Base-by-base conservation (phyloP, 2,797 vertebrate species). In the Eulemur albifrons region DNA sequence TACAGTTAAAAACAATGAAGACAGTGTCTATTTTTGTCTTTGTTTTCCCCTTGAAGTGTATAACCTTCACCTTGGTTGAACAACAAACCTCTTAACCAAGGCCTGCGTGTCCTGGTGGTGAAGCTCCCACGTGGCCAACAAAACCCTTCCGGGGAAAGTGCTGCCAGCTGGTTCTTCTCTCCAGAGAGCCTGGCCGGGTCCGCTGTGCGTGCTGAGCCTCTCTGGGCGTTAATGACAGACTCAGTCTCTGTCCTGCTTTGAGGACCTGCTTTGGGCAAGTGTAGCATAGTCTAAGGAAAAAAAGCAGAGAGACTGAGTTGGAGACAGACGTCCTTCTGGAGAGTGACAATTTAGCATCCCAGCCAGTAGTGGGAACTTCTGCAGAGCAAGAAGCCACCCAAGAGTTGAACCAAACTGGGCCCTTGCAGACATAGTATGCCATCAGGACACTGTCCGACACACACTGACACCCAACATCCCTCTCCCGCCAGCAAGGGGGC, bases 281-380 rank as follows among this genome's bases (percentile, higher is more conserved):
- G 7, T 32, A 45, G 17, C 12, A 14, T 7, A 4, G 5, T 40
- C 45, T 45, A 38, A 63, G 54, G 25, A 77, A 57, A 45, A 40
- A 50, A 14, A 65, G 27, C 38, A 14, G 18, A 17, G 67, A 75
- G 54, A 45, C 2, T 7, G 35, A n/a, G 23, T 5, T 40, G 23
- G 50, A 65, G 11, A 52, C 9, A 1, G 17, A 2, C 1, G 0
- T 7, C 38, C 45, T 27, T 3, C 2, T 10, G 25, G 14, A 1
- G 10, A 65, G 30, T 0, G 4, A 18, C 54, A 7, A 0, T 4
- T 5, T 5, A n/a, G 12, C 2, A 0, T 25, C n/a, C 14, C 18
- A 14, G 23, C 17, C 13, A 45, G 69, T 17, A 23, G 12, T 0
- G 0, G 1, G 23, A 27, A 21, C 13, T 8, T 59, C 32, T 23